Evolutionary conservation across 2,888 invertebrate species (phyloP).

Genomic region (Zelleria hepariella): DNA sequence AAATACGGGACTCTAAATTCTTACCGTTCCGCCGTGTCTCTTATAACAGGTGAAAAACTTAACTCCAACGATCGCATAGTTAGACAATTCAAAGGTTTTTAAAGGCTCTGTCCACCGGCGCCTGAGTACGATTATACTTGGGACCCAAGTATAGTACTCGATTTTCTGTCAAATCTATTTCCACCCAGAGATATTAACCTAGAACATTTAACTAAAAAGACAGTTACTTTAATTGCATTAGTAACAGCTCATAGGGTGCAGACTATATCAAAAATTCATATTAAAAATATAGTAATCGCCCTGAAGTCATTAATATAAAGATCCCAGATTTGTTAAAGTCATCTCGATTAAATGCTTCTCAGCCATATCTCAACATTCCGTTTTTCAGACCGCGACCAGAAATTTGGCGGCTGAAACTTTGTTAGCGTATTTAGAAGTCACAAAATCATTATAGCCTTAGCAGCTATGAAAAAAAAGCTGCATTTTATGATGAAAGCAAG

Average conservation of each 20-base stretch:
- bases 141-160: not conserved
- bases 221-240: not conserved
- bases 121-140: conserved; percentile 2
- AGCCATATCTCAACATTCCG: not conserved
- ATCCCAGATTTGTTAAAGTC: not conserved
- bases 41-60: no score
- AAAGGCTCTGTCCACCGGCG: not conserved
- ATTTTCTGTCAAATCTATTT: not conserved
- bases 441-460: no score
- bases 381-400: not conserved
- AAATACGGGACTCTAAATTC: not conserved
- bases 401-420: not conserved
- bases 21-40: no score
- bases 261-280: not conserved
- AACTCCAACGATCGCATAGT: no score
- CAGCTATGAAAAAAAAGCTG: no score
- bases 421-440: no score
- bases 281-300: not conserved
- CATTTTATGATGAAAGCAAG: no score
- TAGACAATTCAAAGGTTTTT: not conserved
- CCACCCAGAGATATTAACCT: not conserved
- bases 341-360: not conserved
- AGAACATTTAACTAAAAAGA: not conserved
- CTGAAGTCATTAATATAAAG: not conserved
- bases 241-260: not conserved